phyloP scores from a whole-genome alignment of 2,113 vertebrate genomes.

The Petromus typicus region DNA sequence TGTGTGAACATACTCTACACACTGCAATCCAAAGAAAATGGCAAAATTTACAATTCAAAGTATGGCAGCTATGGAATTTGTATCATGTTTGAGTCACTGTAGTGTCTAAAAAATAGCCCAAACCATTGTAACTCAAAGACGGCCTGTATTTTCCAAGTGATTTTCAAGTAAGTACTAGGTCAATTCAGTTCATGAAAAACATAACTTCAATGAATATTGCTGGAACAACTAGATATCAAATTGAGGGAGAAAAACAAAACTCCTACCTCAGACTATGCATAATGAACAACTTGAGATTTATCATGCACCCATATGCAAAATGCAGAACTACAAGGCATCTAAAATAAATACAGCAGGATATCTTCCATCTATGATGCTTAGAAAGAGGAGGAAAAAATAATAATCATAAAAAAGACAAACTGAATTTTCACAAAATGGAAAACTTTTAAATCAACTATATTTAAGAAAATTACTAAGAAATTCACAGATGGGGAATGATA shows the following conservation, averaged over 20 bases:
- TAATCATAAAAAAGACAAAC: neutral
- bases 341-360: neutral
- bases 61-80: neutral
- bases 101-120: neutral
- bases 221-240: neutral
- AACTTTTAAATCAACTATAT: neutral
- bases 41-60: neutral
- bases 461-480: neutral
- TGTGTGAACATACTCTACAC: neutral
- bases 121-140: no score
- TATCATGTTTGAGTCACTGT: neutral
- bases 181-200: neutral
- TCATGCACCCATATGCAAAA: neutral
- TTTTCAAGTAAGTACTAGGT: neutral
- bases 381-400: neutral
- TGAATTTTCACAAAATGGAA: neutral
- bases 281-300: neutral
- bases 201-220: neutral
- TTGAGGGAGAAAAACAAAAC: neutral
- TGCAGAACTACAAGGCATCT: neutral
- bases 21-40: neutral
- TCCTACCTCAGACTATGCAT: neutral
- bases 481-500: neutral
- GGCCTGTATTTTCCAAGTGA: neutral
- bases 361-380: neutral